Base-by-base conservation (phyloP, 2,797 vertebrate genomes). In the Nyctalus aviator region DNA sequence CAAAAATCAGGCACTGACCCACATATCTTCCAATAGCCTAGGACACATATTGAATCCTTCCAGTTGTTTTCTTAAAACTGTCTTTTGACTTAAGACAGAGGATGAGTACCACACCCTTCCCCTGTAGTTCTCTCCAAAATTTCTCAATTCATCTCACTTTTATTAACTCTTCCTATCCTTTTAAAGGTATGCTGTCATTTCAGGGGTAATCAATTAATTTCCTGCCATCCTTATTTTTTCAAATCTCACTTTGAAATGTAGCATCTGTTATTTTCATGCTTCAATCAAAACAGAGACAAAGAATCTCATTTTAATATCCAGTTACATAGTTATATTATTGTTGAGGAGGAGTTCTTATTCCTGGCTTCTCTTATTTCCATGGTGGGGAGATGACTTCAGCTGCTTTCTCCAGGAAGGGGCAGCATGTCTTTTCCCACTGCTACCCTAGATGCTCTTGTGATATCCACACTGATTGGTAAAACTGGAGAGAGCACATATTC, bases 171-270 rank as follows among this genome's bases (percentile, higher is more conserved):
- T 78, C 17, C 35, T 84, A 27, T 64, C 1, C 25, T 78, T 79
- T 76, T 59, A 83, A 92, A 75, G 62, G 3, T 15, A 7, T 55
- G 9, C 5, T 94, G 8, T 78, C 25, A 85, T 75, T 55, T 92
- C 17, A 64, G 32, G 17, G 1, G 35, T 82, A 50, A 21, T 69
- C 77, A 83, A 48, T 82, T 82, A 77, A 32, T 50, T 75, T 93
- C 32, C 41, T 86, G 13, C 25, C 41, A 81, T 76, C 15, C 14
- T 72, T 25, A 8, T 17, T 77, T 92, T 88, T 93, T 88, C 11
- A 64, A 90, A 87, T 48, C 53, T 88, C 71, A 69, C 27, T 90
- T 79, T 50, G 13, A 93, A 88, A 32, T 66, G 23, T 25, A 85
- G 17, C 8, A 84, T 64, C 37, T 84, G 1, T 48, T 62, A 44